Percentiles rank a stretch among this genome's conserved stretches.
Conservation (phyloP, 1,140 invertebrate species). For the Drosophila aff. region DNA sequence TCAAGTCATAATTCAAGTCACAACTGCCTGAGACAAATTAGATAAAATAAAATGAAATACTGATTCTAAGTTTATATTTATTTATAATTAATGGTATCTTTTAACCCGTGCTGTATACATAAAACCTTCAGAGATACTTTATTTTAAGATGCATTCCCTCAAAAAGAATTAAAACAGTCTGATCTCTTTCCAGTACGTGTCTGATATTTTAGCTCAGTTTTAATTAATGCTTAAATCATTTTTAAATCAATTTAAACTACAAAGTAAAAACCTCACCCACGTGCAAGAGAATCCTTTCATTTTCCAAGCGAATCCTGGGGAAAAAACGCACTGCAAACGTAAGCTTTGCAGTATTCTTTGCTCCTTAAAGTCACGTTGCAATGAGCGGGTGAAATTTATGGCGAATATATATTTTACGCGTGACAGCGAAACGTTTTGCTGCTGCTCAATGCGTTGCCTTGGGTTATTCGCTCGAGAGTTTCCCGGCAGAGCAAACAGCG, state of each 20-base stretch:
- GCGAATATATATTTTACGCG: constrained; percentile 77
- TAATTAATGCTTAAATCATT: not conserved
- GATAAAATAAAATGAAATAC: not conserved
- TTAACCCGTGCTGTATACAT: not conserved
- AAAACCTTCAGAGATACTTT: not conserved
- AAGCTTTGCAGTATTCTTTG: not conserved
- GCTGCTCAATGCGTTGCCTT: constrained; percentile 59
- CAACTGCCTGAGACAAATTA: no score
- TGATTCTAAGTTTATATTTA: not conserved
- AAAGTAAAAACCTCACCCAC: not conserved
- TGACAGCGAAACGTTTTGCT: constrained; percentile 67
- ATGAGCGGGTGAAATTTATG: constrained; percentile 60
- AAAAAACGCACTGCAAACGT: not conserved
- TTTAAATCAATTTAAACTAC: not conserved
- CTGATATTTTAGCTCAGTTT: not conserved
- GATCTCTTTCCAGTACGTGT: not conserved
- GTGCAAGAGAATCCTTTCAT: not conserved
- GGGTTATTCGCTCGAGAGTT: constrained; percentile 59
- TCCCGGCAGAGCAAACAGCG: constrained; percentile 67
- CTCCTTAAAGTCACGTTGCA: constrained; percentile 70
- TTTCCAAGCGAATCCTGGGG: not conserved
- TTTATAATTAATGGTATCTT: not conserved
- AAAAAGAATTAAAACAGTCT: not conserved
- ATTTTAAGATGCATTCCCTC: not conserved
- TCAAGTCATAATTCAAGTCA: not conserved